phyloP scores from a whole-genome alignment of 2,797 vertebrate species.

The Gymnoscopelus microlampas region DNA sequence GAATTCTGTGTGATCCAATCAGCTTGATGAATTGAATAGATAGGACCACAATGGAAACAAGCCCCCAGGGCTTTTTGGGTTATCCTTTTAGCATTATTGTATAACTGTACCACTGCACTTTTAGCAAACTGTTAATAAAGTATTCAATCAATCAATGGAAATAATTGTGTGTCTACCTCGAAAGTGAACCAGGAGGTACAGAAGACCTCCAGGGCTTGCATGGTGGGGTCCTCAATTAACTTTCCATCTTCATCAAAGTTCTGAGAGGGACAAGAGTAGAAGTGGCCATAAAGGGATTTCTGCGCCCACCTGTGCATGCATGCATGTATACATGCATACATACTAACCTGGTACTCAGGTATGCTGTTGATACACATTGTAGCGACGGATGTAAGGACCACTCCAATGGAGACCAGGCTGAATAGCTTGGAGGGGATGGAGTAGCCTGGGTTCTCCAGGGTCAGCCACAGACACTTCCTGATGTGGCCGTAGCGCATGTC shows the following conservation, averaged over 20 bases:
- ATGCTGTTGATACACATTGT: slow-evolving; percentile 97
- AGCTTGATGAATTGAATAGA: too few relatives aligned
- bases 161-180: slow-evolving; percentile 73
- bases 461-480: slow-evolving; percentile 93
- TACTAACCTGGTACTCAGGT: slow-evolving; percentile 87
- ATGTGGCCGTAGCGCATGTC: slow-evolving; percentile 86
- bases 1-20: too few relatives aligned
- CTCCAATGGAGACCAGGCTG: slow-evolving; percentile 92
- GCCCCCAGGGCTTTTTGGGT: too few relatives aligned
- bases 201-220: slow-evolving; percentile 91
- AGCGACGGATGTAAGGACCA: slow-evolving; percentile 92
- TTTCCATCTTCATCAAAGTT: slow-evolving; percentile 80
- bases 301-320: too few relatives aligned
- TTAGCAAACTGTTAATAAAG: neutral
- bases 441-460: slow-evolving; percentile 97
- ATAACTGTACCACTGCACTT: too few relatives aligned
- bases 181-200: slow-evolving; percentile 98
- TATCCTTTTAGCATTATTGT: too few relatives aligned
- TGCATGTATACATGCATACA: too few relatives aligned
- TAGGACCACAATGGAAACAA: too few relatives aligned
- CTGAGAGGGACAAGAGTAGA: slow-evolving; percentile 32
- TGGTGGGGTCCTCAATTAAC: slow-evolving; percentile 83
- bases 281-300: too few relatives aligned
- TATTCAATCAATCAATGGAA: neutral
- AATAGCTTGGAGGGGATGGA: slow-evolving; percentile 97